Evolutionary conservation across 2,113 vertebrate genomes (phyloP), one percentile per base, ranked within the genome.

Genomic region (Psettodes erumei): DNA sequence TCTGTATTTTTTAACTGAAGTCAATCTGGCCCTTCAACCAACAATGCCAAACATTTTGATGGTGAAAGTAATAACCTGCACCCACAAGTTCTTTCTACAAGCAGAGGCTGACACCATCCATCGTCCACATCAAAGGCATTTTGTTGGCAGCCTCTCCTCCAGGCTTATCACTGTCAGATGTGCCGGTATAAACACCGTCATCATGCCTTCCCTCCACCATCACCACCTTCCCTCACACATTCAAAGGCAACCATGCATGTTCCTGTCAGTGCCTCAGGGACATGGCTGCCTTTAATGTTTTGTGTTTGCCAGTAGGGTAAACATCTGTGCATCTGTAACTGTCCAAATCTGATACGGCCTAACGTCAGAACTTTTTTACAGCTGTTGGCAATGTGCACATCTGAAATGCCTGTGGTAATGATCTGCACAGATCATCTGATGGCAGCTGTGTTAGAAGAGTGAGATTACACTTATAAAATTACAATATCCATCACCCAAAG

Each of bases 1-100:
- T 27, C 11, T 25, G 23, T 27, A 15, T 53, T 27, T 33, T 55
- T 7, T 56, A 33, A 56, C 16, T 56, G 33, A 1, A 8, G 9
- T 43, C 1, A 50, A n/a, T n/a, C 43, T 40, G 33, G 25, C 19
- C 15, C 33, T 59, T 42, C 33, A 42, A 25, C 5, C 23, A 69
- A 4, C 11, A n/a, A 7, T 12, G 13, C 28, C 2, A 2, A 18
- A 42, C 8, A 7, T 64, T 45, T 53, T n/a, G n/a, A 37, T 74
- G 40, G 19, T 53, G 18, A 4, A 40, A 45, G 16, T 65, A 51
- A 84, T 75, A 82, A 76, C 77, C 48, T 89, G 85, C 83, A 87
- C 62, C 85, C 45, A 54, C 50, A 55, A 21, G 19, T 32, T 15
- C 10, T 64, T 3, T 70, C 5, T 18, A 0, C 40, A 8, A 58